Evolutionary conservation across 2,797 vertebrate genomes (phyloP), one percentile per base, ranked within the genome.

Genomic region (Vultur gryphus): DNA sequence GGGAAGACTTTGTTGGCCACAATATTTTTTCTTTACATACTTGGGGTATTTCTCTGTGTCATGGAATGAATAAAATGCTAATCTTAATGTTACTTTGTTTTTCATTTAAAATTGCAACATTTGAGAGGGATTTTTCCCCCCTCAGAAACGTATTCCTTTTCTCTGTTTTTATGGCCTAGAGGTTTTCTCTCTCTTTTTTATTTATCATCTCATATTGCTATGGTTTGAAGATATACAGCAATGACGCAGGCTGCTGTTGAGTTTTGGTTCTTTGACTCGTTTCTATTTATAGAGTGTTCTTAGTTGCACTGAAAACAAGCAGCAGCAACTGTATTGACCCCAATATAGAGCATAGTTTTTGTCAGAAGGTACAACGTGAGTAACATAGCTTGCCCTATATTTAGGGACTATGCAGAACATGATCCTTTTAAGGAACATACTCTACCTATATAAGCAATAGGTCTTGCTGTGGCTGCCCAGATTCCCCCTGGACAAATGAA

Each of bases 201-300:
- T 97, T 97, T 96, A 72, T 85, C 89, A 62, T 71, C 64, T 91
- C 72, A 90, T 95, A 87, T 88, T 84, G 71, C 86, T 11, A 15
- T 49, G 39, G 87, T 93, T 96, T 97, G 94, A 96, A 95, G 90
- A 92, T 35, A 82, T 2, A 84, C 23, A 95, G 91, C 66, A 92
- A 41, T 87, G 90, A 97, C 65, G 69, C 54, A 96, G 55, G 83
- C 59, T 94, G 87, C 84, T 86, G 67, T 44, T 95, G 92, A 77
- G 70, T 49, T 95, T 94, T 73, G 61, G 46, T 87, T 77, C 72
- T 93, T 93, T 93, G 62, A 65, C 62, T 80, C 16, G 46, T 96
- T 97, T 93, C 96, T 97, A 95, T 95, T 96, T 97, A 94, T 95
- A 94, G 92, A 29, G 3, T 52, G 58, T 14, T 96, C 91, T 70